phyloP scores from a whole-genome alignment of 1,140 invertebrate species.

The Colletes gigas region DNA sequence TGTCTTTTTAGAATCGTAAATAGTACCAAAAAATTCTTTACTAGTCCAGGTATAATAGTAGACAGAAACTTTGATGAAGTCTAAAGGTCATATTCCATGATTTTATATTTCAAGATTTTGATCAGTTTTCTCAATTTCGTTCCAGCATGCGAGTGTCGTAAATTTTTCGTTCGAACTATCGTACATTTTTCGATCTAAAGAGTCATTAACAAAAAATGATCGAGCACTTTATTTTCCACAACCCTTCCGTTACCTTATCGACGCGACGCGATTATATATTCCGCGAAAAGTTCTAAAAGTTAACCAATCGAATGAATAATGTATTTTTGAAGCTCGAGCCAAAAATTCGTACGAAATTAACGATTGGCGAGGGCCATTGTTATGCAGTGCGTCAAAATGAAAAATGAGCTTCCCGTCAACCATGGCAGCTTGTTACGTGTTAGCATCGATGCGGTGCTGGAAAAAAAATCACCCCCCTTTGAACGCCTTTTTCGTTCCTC shows the following conservation, averaged over 20 bases:
- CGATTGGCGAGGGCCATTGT: slow-evolving; percentile 29
- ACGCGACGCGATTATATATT: background rate
- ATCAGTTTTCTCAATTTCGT: no score
- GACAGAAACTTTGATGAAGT: no score
- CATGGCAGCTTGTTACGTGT: background rate
- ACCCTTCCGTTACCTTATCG: background rate
- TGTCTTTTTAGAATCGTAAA: no score
- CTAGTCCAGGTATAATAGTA: no score
- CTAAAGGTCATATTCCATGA: no score
- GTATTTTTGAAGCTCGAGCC: background rate
- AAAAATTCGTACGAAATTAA: slow-evolving; percentile 25
- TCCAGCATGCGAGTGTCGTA: no score
- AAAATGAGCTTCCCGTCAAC: slow-evolving; percentile 26
- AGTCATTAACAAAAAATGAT: no score
- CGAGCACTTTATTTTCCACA: no score
- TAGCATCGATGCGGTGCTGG: background rate
- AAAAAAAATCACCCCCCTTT: slow-evolving; percentile 7
- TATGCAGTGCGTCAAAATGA: slow-evolving; percentile 18
- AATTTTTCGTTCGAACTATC: no score
- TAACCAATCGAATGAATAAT: slow-evolving; percentile 37
- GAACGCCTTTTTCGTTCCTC: background rate
- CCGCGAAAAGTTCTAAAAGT: slow-evolving; percentile 28
- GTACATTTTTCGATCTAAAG: no score
- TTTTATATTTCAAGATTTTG: no score
- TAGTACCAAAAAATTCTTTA: no score